Base-by-base conservation (phyloP, 2,113 vertebrate species). In the Acrocephalus arundinaceus region DNA sequence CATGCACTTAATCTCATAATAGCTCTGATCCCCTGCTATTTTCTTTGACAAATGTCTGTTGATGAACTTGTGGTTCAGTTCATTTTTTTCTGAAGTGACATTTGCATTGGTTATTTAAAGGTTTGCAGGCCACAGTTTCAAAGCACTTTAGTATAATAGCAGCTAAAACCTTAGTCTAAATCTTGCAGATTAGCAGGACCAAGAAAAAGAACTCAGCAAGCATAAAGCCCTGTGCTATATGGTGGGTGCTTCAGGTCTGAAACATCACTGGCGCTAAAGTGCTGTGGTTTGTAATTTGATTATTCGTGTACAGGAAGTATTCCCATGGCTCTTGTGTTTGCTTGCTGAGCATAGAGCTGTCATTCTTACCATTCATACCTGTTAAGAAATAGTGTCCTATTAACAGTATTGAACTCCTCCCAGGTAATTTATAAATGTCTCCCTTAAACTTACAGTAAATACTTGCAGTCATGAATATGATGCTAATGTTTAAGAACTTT, bases 1-100 rank as follows among this genome's bases (percentile, higher is more conserved):
- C 84, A 92, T 98, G 93, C 93, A 98, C 96, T 98, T 98, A 99
- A 98, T 98, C 98, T 98, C 98, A 98, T 99, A 98, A 98, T 98
- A 98, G 98, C 97, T 96, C 92, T 98, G 97, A 98, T 98, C 97
- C 96, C 97, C 94, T 98, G 96, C 97, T 82, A 94, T 98, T 98
- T 98, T 98, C 97, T 98, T 98, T 98, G 97, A 97, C 97, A 98
- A 96, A 97, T 98, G 97, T 98, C 96, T 98, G 97, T 96, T 98
- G 97, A 98, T 99, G 97, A 98, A 98, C 97, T 98, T 98, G 78
- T 96, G 78, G 81, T 96, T 97, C 78, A 94, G 79, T 96, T 98
- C 54, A 83, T 97, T 86, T 96, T 96, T 77, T 89, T 71, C 92
- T 97, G 45, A 97, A 93, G 87, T 97, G 91, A 94, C 90, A 96